Evolutionary conservation across 2,113 vertebrate genomes (phyloP).

Genomic region (Semicossyphus pulcher): DNA sequence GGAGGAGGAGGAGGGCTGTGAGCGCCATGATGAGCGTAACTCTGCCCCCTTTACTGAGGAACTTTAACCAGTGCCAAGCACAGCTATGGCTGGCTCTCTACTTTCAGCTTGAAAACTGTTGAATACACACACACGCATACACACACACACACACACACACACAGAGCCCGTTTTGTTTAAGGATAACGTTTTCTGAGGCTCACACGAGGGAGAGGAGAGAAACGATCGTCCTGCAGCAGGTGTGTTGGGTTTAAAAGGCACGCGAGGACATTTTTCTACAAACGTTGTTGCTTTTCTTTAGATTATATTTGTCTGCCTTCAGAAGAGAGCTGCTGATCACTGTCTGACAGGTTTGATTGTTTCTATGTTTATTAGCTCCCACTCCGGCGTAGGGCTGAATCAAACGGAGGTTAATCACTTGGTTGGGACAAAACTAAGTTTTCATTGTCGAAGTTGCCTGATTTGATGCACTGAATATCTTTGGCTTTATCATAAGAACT

Average conservation of each 20-base stretch:
- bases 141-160: conserved; percentile 29
- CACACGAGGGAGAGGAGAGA: not conserved
- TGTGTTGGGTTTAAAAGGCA: not conserved
- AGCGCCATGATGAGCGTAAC: not conserved
- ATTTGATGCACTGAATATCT: not conserved
- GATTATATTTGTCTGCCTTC: not conserved
- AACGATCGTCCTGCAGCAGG: not conserved
- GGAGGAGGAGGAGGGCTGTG: not conserved
- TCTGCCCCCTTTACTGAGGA: conserved; percentile 37
- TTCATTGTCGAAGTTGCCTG: too few relatives aligned
- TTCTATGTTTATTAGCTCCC: conserved; percentile 17
- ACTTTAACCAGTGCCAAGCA: conserved; percentile 66
- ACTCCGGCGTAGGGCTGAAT: not conserved
- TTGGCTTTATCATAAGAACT: too few relatives aligned
- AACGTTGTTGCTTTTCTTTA: conserved; percentile 6
- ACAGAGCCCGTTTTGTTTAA: conserved; percentile 18
- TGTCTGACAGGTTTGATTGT: conserved; percentile 36
- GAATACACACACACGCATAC: conserved; percentile 37
- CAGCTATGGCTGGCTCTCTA: conserved; percentile 46
- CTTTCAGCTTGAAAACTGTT: conserved; percentile 49
- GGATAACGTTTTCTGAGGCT: not conserved
- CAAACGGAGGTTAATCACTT: not conserved
- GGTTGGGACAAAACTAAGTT: too few relatives aligned
- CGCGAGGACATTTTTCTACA: not conserved
- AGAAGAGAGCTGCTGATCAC: conserved; percentile 28